Base-by-base conservation (phyloP, 2,888 invertebrate species). In the Dugesia japonica region DNA sequence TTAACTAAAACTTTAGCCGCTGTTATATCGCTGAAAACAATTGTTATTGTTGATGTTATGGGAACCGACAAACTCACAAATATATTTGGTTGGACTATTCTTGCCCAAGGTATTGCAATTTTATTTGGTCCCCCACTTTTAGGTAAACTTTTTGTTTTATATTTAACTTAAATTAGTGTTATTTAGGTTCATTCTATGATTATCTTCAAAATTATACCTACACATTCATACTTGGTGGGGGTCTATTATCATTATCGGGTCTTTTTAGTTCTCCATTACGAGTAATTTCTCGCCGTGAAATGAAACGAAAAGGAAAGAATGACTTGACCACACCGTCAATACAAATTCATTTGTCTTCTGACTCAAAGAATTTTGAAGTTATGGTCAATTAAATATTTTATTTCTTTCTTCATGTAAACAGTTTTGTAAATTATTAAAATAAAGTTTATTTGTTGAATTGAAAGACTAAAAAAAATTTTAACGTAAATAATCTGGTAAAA, bases 1-100 rank as follows among this genome's bases (percentile, higher is more conserved):
- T 13, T n/a, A 56, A 56, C 56, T 56, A 9, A 4, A n/a, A 26
- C 28, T 76, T 28, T 27, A 76, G 76, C 76, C n/a, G 76, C 76
- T 1, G 71, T 76, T 27, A 28, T 72, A 7, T 92, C 95, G 0
- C 87, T 97, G 76, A 89, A 95, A 42, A 86, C 87, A 0, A 85
- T 87, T 15, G 84, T 87, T 31, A 82, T 86, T 73, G 86, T 86
- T 7, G 86, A 87, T 42, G 81, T 87, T 42, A 81, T 86, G 77
- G 87, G 87, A 0, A 79, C 87, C 28, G 86, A 87, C 28, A 82
- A 83, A 77, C 81, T 87, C 78, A 85, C 86, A 42, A 86, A 85
- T 77, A 85, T 86, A 0, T 87, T 87, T 79, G 87, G 87, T 13
- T 82, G 87, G 33, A 81, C 86, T 4, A 81, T 86, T n/a, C 82